Conservation (phyloP, 1,140 invertebrate species). For the Hirudo medicinalis region DNA sequence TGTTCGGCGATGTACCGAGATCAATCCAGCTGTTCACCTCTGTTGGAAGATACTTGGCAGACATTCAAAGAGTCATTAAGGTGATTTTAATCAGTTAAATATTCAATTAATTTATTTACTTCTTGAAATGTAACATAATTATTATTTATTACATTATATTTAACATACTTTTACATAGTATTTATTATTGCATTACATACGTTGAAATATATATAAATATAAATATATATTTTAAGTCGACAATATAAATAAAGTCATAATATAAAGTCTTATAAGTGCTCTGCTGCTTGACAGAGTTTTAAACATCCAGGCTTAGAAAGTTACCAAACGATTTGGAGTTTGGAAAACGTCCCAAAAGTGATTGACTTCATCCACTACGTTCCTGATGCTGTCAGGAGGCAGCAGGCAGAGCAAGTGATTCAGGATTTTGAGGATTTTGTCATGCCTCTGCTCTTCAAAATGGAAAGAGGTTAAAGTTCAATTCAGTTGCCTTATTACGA, state of each 20-base stretch:
- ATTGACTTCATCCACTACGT: slow-evolving; percentile 55
- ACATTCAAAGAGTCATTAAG: neutral
- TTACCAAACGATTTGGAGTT: slow-evolving; percentile 57
- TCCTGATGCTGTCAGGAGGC: slow-evolving; percentile 47
- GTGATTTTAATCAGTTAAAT: neutral
- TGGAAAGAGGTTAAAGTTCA: slow-evolving; percentile 44
- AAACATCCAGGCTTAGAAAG: slow-evolving; percentile 53
- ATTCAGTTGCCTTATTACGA: no score
- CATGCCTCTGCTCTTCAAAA: slow-evolving; percentile 43
- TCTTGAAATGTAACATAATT: no score
- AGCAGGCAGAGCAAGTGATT: slow-evolving; percentile 53
- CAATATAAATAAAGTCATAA: no score
- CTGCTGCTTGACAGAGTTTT: slow-evolving; percentile 47
- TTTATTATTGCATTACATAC: no score
- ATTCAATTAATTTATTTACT: neutral
- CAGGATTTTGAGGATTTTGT: slow-evolving; percentile 53
- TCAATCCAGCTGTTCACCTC: neutral
- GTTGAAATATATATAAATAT: neutral
- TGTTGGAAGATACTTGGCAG: slow-evolving; percentile 1
- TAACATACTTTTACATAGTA: neutral
- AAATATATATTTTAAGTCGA: neutral
- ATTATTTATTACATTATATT: no score
- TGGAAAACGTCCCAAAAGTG: slow-evolving; percentile 54
- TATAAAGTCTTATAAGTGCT: neutral
- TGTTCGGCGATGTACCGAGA: slow-evolving; percentile 48